A percentile compares a stretch with the other conserved stretches of the same genome.
These are phyloP conservation scores for Drosophila quadrilineata DNA, from an alignment of 1,140 invertebrate genomes.

Conservation along the genomic window DNA sequence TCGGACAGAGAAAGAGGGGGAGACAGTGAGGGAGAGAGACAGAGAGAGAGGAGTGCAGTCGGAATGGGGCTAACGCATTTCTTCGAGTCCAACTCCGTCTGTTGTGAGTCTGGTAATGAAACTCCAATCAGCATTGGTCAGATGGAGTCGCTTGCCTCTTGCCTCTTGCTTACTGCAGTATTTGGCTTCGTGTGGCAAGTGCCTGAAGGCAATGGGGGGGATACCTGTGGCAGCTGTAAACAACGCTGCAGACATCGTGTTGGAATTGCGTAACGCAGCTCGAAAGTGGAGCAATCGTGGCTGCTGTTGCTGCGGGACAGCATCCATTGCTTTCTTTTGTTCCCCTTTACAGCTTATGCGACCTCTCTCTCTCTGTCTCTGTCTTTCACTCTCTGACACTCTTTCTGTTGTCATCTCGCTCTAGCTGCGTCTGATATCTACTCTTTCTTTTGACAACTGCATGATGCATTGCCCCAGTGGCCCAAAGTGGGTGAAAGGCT, in stretches of 20 bases:
- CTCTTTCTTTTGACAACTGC: conserved; percentile 65
- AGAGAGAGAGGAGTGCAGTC: not conserved
- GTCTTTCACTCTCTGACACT: not conserved
- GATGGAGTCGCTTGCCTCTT: conserved; percentile 10
- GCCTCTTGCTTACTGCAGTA: conserved; percentile 19
- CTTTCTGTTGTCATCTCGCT: not conserved
- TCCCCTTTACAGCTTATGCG: not conserved
- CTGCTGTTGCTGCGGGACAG: not conserved
- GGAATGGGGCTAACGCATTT: conserved; percentile 17
- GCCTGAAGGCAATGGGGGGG: not conserved
- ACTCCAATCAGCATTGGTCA: conserved; percentile 63
- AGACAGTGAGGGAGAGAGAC: not conserved
- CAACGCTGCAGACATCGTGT: conserved; percentile 21
- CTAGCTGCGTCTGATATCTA: conserved; percentile 3
- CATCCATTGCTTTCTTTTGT: conserved; percentile 46
- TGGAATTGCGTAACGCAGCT: conserved; percentile 61
- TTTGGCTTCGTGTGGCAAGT: conserved; percentile 33
- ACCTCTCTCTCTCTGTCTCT: not conserved
- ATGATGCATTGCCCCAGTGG: conserved; percentile 70
- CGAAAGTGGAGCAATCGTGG: conserved; percentile 69
- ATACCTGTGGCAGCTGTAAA: conserved; percentile 16
- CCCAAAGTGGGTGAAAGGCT: conserved; percentile 77
- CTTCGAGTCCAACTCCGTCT: conserved; percentile 3
- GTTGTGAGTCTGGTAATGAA: conserved; percentile 62
- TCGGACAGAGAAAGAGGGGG: not conserved